Base-by-base conservation (phyloP, 2,888 invertebrate species). In the Cyaniris semiargus region DNA sequence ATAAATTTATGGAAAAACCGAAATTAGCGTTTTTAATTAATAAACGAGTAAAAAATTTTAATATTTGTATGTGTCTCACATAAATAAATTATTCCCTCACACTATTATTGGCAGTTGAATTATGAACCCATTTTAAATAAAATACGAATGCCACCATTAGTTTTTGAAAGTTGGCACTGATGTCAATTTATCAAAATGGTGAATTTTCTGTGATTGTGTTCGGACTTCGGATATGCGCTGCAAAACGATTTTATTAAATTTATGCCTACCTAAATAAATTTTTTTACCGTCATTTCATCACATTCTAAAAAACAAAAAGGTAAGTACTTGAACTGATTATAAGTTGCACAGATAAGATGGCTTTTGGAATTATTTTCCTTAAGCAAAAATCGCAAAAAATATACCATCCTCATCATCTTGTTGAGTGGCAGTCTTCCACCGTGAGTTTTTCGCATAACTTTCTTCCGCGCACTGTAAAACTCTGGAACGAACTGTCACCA, bases 301-400 rank as follows among this genome's bases (percentile, higher is more conserved):
- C 38, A 38, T 27, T 27, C 27, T 27, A 38, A 38, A 38, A 38
- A 38, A 38, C 2, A 1, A 38, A 38, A 8, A 38, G 38, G 48
- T 53, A 53, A 15, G 10, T 53, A 15, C 48, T 53, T 1, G 0
- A 53, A 13, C 15, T 15, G 15, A 53, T 44, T 72, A 34, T 38
- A 38, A 38, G n/a, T 72, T 72, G 0, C 44, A 72, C 8, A 72
- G 44, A 44, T 72, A 38, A 38, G 38, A 72, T 72, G 38, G 72
- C n/a, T 13, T 72, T 72, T 44, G 72, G 44, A 44, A 72, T 44
- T 72, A 72, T 44, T 18, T n/a, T 72, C 0, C 27, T 27, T 2
- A 27, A 27, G 44, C n/a, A n/a, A n/a, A n/a, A n/a, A n/a, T n/a
- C n/a, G n/a, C n/a, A n/a, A n/a, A n/a, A n/a, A n/a, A n/a, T n/a